Percentiles rank a stretch among this genome's conserved stretches.
Conservation (phyloP, 2,797 vertebrate genomes). For the Cryptoblepharus egeriae region DNA sequence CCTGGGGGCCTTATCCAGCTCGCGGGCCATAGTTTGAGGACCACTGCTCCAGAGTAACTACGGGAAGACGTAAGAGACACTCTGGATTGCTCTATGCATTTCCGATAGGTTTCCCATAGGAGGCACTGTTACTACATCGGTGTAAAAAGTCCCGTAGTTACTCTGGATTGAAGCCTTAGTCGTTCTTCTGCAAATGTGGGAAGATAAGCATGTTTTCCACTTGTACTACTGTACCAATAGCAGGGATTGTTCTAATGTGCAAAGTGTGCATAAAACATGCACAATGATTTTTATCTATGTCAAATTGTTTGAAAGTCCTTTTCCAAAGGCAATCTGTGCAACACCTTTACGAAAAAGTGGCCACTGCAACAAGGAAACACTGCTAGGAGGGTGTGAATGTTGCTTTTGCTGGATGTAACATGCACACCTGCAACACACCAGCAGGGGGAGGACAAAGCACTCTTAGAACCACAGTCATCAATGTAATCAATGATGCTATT, state of each 20-base stretch:
- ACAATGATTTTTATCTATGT: too few relatives aligned
- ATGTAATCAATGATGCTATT: neutral
- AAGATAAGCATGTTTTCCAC: accelerated
- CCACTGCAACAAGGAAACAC: neutral
- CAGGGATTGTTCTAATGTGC: too few relatives aligned
- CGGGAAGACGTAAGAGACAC: too few relatives aligned
- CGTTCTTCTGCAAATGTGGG: neutral
- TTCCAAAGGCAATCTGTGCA: neutral
- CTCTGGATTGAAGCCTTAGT: too few relatives aligned
- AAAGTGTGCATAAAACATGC: too few relatives aligned
- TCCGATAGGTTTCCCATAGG: too few relatives aligned
- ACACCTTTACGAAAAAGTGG: neutral
- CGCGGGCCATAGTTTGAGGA: too few relatives aligned
- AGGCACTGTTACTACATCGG: too few relatives aligned
- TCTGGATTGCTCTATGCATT: too few relatives aligned
- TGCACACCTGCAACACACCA: accelerated
- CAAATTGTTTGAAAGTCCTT: neutral
- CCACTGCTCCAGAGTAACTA: too few relatives aligned
- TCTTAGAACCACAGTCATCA: neutral
- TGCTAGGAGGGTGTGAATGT: neutral
- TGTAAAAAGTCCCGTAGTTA: too few relatives aligned
- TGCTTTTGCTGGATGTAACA: neutral
- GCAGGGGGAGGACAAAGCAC: neutral
- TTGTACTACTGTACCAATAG: accelerated
- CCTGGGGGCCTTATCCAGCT: too few relatives aligned